Evolutionary conservation across 2,797 vertebrate species (phyloP), one percentile per base, ranked within the genome.

Genomic region (Hyperoplus lanceolatus): DNA sequence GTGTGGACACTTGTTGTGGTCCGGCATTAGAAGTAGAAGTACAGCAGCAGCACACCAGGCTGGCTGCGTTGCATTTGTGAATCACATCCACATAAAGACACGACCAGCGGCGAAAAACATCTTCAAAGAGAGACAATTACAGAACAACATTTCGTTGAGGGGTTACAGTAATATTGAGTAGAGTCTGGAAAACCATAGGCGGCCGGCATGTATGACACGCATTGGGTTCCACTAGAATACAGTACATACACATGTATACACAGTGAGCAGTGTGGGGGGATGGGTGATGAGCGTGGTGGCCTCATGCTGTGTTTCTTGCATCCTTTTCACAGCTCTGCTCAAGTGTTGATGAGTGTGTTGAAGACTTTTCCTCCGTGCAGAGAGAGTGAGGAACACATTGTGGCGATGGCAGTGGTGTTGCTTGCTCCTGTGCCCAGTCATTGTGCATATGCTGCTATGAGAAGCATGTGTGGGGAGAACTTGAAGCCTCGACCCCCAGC

Each of bases 311-410:
- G 50, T 64, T 69, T 59, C 62, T 82, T 36, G 61, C 43, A 8
- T 80, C 71, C 57, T 36, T 36, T 86, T 91, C 89, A 71, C 87
- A 86, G 83, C 86, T 89, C 88, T 7, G 64, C 73, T 63, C 38
- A 80, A 64, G 89, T 91, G 91, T 91, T 79, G 86, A 92, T 85
- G 88, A 91, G 82, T 51, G 87, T 5, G 73, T 92, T 29, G 89
- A 86, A 92, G 87, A 82, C 86, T 86, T 72, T 70, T 18, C 13
- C 73, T 58, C 75, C 1, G 21, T 50, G 65, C 21, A 9, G 81
- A 8, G 72, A 80, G 43, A 36, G 53, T 29, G 75, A 74, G 0
- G 65, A 84, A 87, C 86, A 85, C 75, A 71, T 71, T 62, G 79
- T 48, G 78, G 58, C 3, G 74, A 36, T 21, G 80, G 60, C 3